Base-by-base conservation (phyloP, 2,113 vertebrate genomes). In the Felis chaus region DNA sequence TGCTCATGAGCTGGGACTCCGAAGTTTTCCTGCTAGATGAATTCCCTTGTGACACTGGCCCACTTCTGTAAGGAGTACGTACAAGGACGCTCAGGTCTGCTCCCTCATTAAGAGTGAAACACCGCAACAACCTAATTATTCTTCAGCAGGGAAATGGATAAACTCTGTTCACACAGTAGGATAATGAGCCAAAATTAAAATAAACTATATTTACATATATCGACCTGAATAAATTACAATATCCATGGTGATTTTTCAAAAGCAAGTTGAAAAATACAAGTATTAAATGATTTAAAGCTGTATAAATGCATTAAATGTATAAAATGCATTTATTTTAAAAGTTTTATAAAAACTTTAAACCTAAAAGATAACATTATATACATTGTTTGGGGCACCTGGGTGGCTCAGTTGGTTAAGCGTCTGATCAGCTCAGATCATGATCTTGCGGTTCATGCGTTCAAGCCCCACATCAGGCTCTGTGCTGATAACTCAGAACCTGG, bases 121-220 rank as follows among this genome's bases (percentile, higher is more conserved):
- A 73, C 14, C 86, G 9, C 66, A 90, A 71, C 36, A 89, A 23
- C 10, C 16, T 63, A 78, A 48, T 87, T 92, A 83, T 94, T 63
- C 50, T 83, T 92, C 80, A 91, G 27, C 10, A 41, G 2, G 18
- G 21, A 94, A 95, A 85, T 55, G 39, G 36, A 87, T 93, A 78
- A 41, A 74, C n/a, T 71, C 33, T 71, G n/a, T 80, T 33, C 48
- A 25, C 48, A 90, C 48, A 66, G 41, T n/a, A 88, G 31, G 45
- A 85, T 50, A 74, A 85, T 84, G 53, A 90, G 66, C 48, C 8
- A 8, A 87, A 94, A 91, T 92, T 92, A 76, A 97, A 92, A 87
- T 88, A 29, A 90, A 41, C 27, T 89, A 16, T 36, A 66, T 71
- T 93, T 94, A 73, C 61, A 65, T 69, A 7, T 68, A 82, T 45